phyloP scores from a whole-genome alignment of 2,888 invertebrate genomes.

The Epirrhoe alternata region DNA sequence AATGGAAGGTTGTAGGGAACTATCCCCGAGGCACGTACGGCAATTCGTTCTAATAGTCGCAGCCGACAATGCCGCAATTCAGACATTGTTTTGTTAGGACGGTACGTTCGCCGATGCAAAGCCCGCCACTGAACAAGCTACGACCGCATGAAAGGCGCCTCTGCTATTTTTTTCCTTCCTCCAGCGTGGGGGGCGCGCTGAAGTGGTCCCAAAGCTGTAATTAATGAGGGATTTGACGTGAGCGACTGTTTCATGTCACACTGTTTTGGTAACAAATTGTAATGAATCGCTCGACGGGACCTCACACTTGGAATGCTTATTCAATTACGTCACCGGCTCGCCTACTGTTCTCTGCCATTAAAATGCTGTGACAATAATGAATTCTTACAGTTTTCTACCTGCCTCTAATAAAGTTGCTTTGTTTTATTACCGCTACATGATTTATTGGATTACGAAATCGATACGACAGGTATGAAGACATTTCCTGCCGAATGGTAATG shows the following conservation, averaged over 20 bases:
- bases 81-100: slow-evolving; percentile 78
- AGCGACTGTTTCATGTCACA: slow-evolving; percentile 74
- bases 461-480: slow-evolving; percentile 60
- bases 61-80: slow-evolving; percentile 69
- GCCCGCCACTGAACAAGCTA: slow-evolving; percentile 55
- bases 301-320: slow-evolving; percentile 75
- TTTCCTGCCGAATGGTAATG: slow-evolving; percentile 59
- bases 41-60: slow-evolving; percentile 79
- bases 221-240: slow-evolving; percentile 76
- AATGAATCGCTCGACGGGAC: slow-evolving; percentile 74
- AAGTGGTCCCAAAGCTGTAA: slow-evolving; percentile 74
- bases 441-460: slow-evolving; percentile 39
- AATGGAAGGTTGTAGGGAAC: slow-evolving; percentile 64
- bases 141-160: slow-evolving; percentile 57
- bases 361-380: slow-evolving; percentile 27
- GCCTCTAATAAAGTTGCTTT: slow-evolving; percentile 18
- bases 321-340: slow-evolving; percentile 66
- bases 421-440: slow-evolving; percentile 24
- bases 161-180: slow-evolving; percentile 58
- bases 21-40: slow-evolving; percentile 72
- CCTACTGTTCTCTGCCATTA: slow-evolving; percentile 28
- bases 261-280: slow-evolving; percentile 81
- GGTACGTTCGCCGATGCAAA: slow-evolving; percentile 71
- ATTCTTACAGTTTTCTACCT: slow-evolving; percentile 26
- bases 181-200: slow-evolving; percentile 74